These are phyloP conservation scores for Colaptes auratus DNA, from an alignment of 2,113 vertebrate species.

Conservation along the genomic window DNA sequence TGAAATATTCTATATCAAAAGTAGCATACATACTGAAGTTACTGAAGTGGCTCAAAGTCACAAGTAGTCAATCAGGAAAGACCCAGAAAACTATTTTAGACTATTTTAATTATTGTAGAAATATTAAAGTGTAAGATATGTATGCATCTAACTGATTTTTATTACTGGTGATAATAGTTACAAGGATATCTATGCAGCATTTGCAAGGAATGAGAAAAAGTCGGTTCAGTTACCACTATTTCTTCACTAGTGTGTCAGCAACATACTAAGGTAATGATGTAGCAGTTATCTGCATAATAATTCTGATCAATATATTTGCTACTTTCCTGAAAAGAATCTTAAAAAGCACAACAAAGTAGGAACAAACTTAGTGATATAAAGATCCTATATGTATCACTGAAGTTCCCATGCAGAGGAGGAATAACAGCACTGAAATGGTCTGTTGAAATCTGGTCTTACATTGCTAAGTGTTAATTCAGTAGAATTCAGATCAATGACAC, in stretches of 20 bases:
- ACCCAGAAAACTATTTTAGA: constrained; percentile 10
- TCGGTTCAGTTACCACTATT: not conserved
- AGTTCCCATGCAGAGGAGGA: not conserved
- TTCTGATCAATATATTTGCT: not conserved
- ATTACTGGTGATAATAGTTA: not conserved
- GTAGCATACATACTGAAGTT: not conserved
- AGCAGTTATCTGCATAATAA: not conserved
- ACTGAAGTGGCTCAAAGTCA: not conserved
- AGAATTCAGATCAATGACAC: not conserved
- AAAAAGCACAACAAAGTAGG: not conserved
- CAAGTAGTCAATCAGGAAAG: not conserved
- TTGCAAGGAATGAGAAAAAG: not conserved
- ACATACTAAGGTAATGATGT: not conserved
- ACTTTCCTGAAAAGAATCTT: not conserved
- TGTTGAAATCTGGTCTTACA: not conserved
- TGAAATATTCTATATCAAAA: not conserved
- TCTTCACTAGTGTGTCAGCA: not conserved
- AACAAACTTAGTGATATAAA: not conserved
- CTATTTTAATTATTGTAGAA: not conserved
- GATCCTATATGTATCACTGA: fast-evolving
- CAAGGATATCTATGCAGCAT: not conserved
- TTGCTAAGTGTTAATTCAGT: not conserved
- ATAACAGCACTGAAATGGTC: not conserved
- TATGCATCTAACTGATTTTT: not conserved
- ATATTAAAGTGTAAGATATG: not conserved